Conservation (phyloP, 2,113 vertebrate species). For the Rhinogobius similis region DNA sequence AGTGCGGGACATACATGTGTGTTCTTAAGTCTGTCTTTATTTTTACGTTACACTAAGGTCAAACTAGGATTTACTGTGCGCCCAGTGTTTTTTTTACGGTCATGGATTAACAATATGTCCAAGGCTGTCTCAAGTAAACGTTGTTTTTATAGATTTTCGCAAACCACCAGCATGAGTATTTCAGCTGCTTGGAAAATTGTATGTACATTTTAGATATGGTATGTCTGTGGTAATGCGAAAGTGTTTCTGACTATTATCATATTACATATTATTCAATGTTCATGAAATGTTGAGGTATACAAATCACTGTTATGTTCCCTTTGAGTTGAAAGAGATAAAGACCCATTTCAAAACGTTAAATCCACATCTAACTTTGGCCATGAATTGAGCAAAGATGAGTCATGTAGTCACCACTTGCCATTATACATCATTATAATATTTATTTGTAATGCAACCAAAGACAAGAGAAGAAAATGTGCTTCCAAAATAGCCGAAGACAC, state of each 20-base stretch:
- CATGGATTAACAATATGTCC: slow-evolving; percentile 9
- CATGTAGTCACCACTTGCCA: background rate
- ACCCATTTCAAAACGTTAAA: background rate
- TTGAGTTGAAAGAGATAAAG: background rate
- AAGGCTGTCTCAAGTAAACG: background rate
- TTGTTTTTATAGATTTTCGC: slow-evolving; percentile 12
- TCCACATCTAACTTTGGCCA: background rate
- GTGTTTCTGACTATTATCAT: background rate
- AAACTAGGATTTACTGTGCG: slow-evolving; percentile 5
- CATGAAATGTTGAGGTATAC: background rate
- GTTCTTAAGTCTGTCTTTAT: slow-evolving; percentile 16
- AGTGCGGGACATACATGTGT: background rate
- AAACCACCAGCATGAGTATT: background rate
- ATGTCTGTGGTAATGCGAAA: background rate
- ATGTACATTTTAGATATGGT: background rate
- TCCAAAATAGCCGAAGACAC: background rate
- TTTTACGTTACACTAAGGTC: background rate
- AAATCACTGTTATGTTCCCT: background rate
- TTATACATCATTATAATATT: background rate
- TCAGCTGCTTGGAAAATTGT: background rate
- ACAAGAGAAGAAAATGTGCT: background rate
- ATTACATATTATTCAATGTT: background rate
- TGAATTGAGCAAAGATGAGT: background rate
- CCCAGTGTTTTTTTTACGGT: background rate
- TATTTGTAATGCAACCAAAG: background rate